These are phyloP conservation scores for Drosophila sturtevanti DNA, from an alignment of 1,140 invertebrate genomes.

Conservation along the genomic window DNA sequence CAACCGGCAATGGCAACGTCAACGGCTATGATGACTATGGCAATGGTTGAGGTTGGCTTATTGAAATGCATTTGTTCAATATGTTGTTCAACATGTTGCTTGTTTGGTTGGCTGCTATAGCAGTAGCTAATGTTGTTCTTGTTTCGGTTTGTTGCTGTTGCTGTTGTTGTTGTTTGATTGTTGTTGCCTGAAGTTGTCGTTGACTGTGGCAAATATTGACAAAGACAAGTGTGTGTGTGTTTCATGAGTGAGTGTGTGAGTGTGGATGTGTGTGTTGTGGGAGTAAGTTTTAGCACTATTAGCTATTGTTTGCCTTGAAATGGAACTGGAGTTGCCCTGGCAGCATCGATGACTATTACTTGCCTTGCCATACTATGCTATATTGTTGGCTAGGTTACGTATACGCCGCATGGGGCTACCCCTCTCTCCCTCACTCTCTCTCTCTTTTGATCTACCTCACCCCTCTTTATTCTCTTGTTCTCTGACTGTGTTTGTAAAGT, in stretches of 20 bases:
- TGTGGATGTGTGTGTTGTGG: conserved; percentile 41
- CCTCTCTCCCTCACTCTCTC: too few relatives aligned
- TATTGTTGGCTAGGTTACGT: conserved; percentile 35
- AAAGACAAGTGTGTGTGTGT: conserved; percentile 50
- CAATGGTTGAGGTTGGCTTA: conserved; percentile 68
- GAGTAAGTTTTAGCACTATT: conserved; percentile 80
- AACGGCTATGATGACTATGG: conserved; percentile 34
- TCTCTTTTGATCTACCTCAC: too few relatives aligned
- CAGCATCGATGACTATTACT: conserved; percentile 6
- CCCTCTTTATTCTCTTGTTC: too few relatives aligned
- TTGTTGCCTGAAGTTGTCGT: conserved; percentile 72
- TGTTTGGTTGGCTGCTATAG: conserved; percentile 25
- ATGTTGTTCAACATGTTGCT: conserved; percentile 75
- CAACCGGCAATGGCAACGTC: background rate
- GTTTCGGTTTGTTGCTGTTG: conserved; percentile 35
- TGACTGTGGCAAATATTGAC: conserved; percentile 77
- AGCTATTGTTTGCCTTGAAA: conserved; percentile 78
- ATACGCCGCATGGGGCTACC: conserved; percentile 32
- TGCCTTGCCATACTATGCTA: conserved; percentile 3
- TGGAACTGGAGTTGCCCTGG: conserved; percentile 50
- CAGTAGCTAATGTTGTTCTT: conserved; percentile 50
- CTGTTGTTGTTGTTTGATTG: conserved; percentile 52
- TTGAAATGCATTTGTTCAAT: conserved; percentile 80
- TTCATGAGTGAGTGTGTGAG: conserved; percentile 11
- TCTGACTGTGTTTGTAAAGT: conserved; percentile 54